phyloP scores from a whole-genome alignment of 2,888 invertebrate genomes.

The Mimas tiliae region DNA sequence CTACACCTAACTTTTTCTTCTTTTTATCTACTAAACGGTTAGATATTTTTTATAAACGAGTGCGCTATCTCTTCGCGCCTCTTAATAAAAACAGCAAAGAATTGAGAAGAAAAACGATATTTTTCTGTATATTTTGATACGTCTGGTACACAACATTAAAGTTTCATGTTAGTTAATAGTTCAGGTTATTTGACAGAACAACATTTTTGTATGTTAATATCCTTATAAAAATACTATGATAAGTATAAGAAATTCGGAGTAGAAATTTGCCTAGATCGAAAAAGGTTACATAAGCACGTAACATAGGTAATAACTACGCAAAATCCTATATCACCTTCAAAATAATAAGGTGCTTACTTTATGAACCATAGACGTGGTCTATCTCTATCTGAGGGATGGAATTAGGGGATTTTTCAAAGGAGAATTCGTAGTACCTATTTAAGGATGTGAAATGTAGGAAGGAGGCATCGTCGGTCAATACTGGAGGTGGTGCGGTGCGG shows the following conservation, averaged over 20 bases:
- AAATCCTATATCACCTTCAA: conserved; percentile 39
- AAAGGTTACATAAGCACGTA: conserved; percentile 10
- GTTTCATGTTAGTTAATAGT: too few relatives aligned
- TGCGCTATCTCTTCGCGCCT: too few relatives aligned
- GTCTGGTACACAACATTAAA: too few relatives aligned
- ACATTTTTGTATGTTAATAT: not conserved
- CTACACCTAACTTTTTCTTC: too few relatives aligned
- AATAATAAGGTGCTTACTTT: conserved; percentile 50
- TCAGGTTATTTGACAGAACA: too few relatives aligned
- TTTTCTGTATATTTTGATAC: too few relatives aligned
- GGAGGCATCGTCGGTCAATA: conserved; percentile 85
- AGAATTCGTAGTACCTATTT: conserved; percentile 80
- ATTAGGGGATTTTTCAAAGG: conserved; percentile 81
- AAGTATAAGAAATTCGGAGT: not conserved
- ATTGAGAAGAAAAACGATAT: too few relatives aligned
- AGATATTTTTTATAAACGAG: too few relatives aligned
- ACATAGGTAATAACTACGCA: not conserved
- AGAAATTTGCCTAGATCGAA: not conserved
- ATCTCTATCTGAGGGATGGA: conserved; percentile 69
- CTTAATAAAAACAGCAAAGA: too few relatives aligned
- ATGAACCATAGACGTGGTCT: conserved; percentile 66
- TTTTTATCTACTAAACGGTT: too few relatives aligned
- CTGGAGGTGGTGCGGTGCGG: conserved; percentile 80
- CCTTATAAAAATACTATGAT: not conserved
- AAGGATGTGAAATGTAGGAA: conserved; percentile 83